Percentiles rank a stretch among this genome's conserved stretches.
phyloP scores from a whole-genome alignment of 1,140 invertebrate genomes.

The Drosophila lacteicornis region DNA sequence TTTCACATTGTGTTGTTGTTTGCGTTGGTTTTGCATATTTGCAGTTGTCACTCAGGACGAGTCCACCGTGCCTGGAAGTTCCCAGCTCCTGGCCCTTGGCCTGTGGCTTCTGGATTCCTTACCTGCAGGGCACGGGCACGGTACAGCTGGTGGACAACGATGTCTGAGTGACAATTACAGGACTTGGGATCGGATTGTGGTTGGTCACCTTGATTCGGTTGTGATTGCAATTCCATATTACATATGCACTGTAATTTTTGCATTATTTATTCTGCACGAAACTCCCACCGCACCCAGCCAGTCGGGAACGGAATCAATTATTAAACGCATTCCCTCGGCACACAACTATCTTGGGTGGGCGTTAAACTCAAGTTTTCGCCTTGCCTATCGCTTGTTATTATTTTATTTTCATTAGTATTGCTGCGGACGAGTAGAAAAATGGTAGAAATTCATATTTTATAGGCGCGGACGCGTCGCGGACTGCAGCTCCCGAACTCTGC shows the following conservation, averaged over 20 bases:
- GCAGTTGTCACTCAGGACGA: constrained; percentile 59
- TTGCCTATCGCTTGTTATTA: constrained; percentile 32
- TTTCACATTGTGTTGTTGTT: constrained; percentile 41
- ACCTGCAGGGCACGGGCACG: constrained; percentile 14
- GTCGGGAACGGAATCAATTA: constrained; percentile 57
- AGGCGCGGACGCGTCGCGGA: constrained; percentile 58
- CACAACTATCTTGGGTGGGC: constrained; percentile 61
- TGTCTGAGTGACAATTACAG: constrained; percentile 37
- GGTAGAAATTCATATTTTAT: constrained; percentile 59
- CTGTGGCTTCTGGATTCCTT: constrained; percentile 14
- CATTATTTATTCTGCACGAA: constrained; percentile 61
- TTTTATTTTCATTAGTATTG: constrained; percentile 20
- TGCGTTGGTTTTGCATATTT: constrained; percentile 57
- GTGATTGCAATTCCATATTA: constrained; percentile 60
- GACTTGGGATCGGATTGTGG: constrained; percentile 20
- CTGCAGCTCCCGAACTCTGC: constrained; percentile 62
- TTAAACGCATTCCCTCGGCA: constrained; percentile 63
- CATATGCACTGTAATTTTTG: constrained; percentile 70
- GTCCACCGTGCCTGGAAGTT: constrained; percentile 15
- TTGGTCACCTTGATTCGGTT: constrained; percentile 57
- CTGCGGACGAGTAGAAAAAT: constrained; percentile 61
- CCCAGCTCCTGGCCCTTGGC: constrained; percentile 3
- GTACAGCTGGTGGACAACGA: constrained; percentile 11
- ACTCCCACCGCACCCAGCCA: constrained; percentile 58
- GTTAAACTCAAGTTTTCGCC: constrained; percentile 43